phyloP scores from a whole-genome alignment of 2,113 vertebrate species.

The Smithornis capensis region DNA sequence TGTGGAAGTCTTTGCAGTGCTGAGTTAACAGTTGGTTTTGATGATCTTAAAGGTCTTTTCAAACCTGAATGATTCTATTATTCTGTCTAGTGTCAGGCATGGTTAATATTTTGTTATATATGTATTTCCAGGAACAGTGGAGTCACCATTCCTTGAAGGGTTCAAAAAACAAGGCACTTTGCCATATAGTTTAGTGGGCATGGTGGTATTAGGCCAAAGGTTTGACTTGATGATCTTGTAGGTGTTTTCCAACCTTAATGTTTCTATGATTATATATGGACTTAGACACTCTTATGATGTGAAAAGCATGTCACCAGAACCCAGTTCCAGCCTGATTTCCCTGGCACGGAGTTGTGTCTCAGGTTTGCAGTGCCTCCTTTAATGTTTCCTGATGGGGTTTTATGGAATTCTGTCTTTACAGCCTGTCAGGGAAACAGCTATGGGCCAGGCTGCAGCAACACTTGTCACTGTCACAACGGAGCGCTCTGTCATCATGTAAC shows the following conservation, averaged over 20 bases:
- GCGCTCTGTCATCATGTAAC: slow-evolving; percentile 62
- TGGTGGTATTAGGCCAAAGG: not conserved
- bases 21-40: not conserved
- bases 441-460: slow-evolving; percentile 50
- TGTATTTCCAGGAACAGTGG: not conserved
- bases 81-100: not conserved
- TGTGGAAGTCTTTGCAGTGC: not conserved
- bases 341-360: not conserved
- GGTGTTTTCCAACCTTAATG: not conserved
- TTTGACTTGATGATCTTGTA: not conserved
- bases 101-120: not conserved
- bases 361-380: not conserved
- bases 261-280: not conserved
- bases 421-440: slow-evolving; percentile 62
- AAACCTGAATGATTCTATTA: not conserved
- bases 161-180: not conserved
- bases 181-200: not conserved
- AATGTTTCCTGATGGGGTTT: not conserved
- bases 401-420: not conserved
- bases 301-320: not conserved
- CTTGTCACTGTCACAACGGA: slow-evolving; percentile 67
- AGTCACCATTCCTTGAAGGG: not conserved
- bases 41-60: not conserved
- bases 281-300: not conserved
- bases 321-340: not conserved